These are phyloP conservation scores for Suillia variegata DNA, from an alignment of 2,888 invertebrate genomes.

Conservation along the genomic window DNA sequence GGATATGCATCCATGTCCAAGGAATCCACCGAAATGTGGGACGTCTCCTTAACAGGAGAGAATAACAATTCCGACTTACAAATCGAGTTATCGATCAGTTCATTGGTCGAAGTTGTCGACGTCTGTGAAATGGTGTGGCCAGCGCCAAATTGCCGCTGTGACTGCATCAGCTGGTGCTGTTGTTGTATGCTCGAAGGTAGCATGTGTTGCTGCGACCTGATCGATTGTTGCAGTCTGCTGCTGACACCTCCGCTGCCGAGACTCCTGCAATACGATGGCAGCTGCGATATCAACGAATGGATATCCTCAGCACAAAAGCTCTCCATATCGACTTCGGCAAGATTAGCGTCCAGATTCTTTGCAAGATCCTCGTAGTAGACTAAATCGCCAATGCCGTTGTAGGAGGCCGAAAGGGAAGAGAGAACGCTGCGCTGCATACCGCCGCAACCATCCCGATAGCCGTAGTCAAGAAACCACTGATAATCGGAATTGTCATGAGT, in stretches of 20 bases:
- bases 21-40: constrained; percentile 83
- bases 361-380: constrained; percentile 84
- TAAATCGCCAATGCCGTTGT: constrained; percentile 72
- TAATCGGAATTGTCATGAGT: constrained; percentile 88
- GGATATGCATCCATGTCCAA: constrained; percentile 81
- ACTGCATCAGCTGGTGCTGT: constrained; percentile 37
- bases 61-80: constrained; percentile 90
- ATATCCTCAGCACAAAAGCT: constrained; percentile 91
- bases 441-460: constrained; percentile 77
- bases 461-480: constrained; percentile 89
- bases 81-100: constrained; percentile 80
- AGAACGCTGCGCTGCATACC: constrained; percentile 78
- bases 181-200: constrained; percentile 26
- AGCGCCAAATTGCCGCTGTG: constrained; percentile 10
- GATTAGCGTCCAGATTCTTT: constrained; percentile 87
- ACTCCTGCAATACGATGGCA: constrained; percentile 75
- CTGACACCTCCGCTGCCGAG: constrained; percentile 60
- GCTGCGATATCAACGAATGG: constrained; percentile 79
- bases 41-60: constrained; percentile 88
- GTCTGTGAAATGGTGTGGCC: constrained; percentile 48
- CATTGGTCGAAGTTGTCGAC: constrained; percentile 64
- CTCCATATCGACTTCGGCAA: constrained; percentile 95
- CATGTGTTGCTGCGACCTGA: constrained; percentile 37
- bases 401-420: constrained; percentile 80
- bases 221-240: constrained; percentile 48